Evolutionary conservation across 1,140 invertebrate species (phyloP).

Genomic region (Macrobrachium rosenbergii): DNA sequence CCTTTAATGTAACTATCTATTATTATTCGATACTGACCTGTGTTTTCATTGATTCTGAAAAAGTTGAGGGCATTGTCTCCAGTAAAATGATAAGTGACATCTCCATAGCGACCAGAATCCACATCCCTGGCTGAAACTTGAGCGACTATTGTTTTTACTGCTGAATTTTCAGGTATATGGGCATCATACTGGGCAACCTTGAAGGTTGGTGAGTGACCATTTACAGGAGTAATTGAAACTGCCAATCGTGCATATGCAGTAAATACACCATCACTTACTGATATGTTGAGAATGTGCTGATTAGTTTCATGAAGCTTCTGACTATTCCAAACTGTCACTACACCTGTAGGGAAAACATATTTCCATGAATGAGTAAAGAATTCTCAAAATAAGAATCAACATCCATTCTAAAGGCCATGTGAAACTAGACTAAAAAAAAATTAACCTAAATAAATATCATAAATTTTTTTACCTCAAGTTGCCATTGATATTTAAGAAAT

Average conservation of each 20-base stretch:
- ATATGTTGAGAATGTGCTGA: conserved; percentile 76
- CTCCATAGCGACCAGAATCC: conserved; percentile 89
- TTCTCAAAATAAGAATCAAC: neutral
- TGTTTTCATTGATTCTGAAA: conserved; percentile 84
- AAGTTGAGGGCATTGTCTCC: conserved; percentile 81
- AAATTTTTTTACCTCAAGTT: no score
- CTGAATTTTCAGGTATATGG: conserved; percentile 86
- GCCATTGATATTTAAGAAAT: no score
- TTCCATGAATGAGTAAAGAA: neutral
- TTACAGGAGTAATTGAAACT: conserved; percentile 88
- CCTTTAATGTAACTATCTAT: neutral
- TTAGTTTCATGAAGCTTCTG: conserved; percentile 51
- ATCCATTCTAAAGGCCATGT: no score
- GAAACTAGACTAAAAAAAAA: no score
- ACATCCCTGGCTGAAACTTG: conserved; percentile 82
- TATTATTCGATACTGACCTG: conserved; percentile 72
- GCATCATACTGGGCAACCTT: conserved; percentile 81
- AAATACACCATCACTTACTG: conserved; percentile 75
- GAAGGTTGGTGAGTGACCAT: conserved; percentile 81
- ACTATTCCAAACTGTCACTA: conserved; percentile 61
- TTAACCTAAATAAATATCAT: no score
- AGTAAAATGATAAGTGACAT: conserved; percentile 85
- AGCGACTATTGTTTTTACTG: conserved; percentile 83
- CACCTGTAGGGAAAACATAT: conserved; percentile 67
- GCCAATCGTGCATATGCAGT: conserved; percentile 80